phyloP scores from a whole-genome alignment of 2,797 vertebrate species.

The Peromyscus nudipes region DNA sequence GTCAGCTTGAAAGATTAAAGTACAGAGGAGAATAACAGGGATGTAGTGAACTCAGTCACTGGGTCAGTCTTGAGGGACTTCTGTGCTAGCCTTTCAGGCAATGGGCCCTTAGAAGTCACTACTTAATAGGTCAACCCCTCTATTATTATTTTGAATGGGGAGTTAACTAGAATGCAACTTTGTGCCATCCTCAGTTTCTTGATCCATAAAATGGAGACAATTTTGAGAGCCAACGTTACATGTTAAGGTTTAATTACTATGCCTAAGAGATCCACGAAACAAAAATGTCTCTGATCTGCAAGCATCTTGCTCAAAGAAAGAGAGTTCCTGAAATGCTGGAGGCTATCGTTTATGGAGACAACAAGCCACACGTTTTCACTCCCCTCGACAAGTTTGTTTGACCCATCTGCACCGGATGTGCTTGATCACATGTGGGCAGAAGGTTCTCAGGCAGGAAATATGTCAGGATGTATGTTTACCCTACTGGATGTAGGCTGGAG shows the following conservation, averaged over 20 bases:
- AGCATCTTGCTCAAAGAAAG: neutral
- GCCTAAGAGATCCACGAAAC: neutral
- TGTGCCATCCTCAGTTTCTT: neutral
- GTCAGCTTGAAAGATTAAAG: neutral
- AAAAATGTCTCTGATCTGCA: neutral
- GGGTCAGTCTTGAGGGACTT: neutral
- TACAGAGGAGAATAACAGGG: neutral
- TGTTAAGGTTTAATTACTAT: neutral
- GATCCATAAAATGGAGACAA: slow-evolving; percentile 9
- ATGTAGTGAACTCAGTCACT: neutral
- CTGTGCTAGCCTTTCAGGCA: neutral
- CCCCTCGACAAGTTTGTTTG: neutral
- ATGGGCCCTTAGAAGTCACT: neutral
- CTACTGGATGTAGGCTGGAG: neutral
- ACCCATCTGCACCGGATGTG: neutral
- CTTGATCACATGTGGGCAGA: neutral
- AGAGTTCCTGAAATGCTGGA: neutral
- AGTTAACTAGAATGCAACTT: neutral
- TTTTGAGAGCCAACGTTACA: neutral
- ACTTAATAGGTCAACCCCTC: neutral
- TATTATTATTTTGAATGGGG: neutral
- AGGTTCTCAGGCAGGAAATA: neutral
- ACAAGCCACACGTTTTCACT: neutral
- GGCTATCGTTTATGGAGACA: neutral
- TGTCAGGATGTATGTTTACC: neutral